Base-by-base conservation (phyloP, 2,888 invertebrate genomes). In the Mythimna ferrago region DNA sequence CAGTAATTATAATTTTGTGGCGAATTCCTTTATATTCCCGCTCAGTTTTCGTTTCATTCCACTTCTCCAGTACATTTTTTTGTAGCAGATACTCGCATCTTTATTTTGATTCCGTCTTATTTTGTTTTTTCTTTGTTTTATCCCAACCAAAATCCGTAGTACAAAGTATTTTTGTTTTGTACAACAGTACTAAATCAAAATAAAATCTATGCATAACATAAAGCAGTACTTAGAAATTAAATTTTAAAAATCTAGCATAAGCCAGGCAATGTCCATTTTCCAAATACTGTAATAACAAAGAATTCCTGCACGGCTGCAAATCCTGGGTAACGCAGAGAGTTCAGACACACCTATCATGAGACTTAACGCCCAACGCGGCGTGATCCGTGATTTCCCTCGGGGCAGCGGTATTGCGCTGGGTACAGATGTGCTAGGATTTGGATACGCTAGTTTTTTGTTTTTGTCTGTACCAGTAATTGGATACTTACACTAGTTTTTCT, bases 311-410 rank as follows among this genome's bases (percentile, higher is more conserved):
- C 75, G 81, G 80, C 81, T 83, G 74, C 81, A 82, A 82, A 83
- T 87, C 84, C 84, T 71, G 80, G 78, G 83, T 73, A 84, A 68
- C 65, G 70, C 66, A 74, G 76, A 73, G 72, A 71, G 75, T 82
- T 83, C 86, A 78, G 82, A 82, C 82, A 87, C 85, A 89, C 88
- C 89, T 89, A 91, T 93, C 93, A 91, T 88, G 90, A 91, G 92
- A 92, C 93, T 93, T 93, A 93, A 92, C 91, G 92, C 90, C 90
- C 87, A 85, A 72, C 85, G 86, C 89, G 82, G 85, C 79, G 87
- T 89, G 90, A 89, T 86, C 89, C 86, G 78, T 94, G 93, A 94
- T 94, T 94, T 94, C 94, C 94, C 93, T 48, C 19, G 90, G 87
- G 93, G 78, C 68, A 85, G 70, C 58, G 63, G 81, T 85, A 88